Evolutionary conservation across 2,113 vertebrate genomes (phyloP).

Genomic region (Lampris megalopsis): DNA sequence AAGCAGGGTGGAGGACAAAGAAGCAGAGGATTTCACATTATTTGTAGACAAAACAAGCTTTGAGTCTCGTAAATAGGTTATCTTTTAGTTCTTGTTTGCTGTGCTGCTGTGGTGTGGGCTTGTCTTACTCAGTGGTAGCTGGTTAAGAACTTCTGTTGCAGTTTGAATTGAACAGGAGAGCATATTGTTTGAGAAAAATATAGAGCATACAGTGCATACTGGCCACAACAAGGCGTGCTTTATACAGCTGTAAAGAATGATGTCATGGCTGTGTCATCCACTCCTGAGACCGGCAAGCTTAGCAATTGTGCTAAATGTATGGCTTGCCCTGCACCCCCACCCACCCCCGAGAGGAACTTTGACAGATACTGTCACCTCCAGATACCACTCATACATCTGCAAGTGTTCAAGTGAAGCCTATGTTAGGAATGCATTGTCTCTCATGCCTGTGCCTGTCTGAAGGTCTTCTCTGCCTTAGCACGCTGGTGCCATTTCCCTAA

Average conservation of each 20-base stretch:
- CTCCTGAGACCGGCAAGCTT: constrained; percentile 20
- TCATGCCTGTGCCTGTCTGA: constrained; percentile 68
- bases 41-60: constrained; percentile 75
- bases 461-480: constrained; percentile 62
- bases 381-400: constrained; percentile 35
- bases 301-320: constrained; percentile 29
- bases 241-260: constrained; percentile 62
- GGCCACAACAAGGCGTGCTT: constrained; percentile 65
- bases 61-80: constrained; percentile 52
- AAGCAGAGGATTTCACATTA: constrained; percentile 62
- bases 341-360: background rate
- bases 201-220: constrained; percentile 21
- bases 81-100: constrained; percentile 41
- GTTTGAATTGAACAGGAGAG: constrained; percentile 19
- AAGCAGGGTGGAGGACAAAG: constrained; percentile 54
- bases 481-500: constrained; percentile 37
- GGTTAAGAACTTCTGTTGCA: constrained; percentile 33
- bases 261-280: constrained; percentile 63
- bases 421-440: constrained; percentile 54
- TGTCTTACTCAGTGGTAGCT: constrained; percentile 40
- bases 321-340: constrained; percentile 9
- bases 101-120: constrained; percentile 16
- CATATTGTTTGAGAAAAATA: constrained; percentile 20
- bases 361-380: constrained; percentile 61
- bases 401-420: constrained; percentile 51